phyloP scores from a whole-genome alignment of 2,888 invertebrate genomes.

The Caenorhabditis sp. region DNA sequence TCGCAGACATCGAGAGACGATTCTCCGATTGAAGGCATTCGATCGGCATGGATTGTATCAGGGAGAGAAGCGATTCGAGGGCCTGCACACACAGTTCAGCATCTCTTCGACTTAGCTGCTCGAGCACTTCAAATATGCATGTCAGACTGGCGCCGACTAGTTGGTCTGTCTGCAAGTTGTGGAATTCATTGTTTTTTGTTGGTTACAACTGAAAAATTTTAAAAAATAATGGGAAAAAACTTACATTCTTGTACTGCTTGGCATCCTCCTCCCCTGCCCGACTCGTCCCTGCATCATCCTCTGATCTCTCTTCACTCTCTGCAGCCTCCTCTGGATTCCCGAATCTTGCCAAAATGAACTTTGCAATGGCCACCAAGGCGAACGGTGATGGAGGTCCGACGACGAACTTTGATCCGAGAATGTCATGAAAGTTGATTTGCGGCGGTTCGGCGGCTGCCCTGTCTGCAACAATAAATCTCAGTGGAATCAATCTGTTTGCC shows the following conservation, averaged over 20 bases:
- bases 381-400: slow-evolving; percentile 76
- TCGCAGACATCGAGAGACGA: slow-evolving; percentile 88
- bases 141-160: slow-evolving; percentile 85
- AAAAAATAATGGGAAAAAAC: too few relatives aligned
- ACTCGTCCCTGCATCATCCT: slow-evolving; percentile 46
- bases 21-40: slow-evolving; percentile 92
- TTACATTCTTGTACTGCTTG: slow-evolving; percentile 49
- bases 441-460: slow-evolving; percentile 22
- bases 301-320: slow-evolving; percentile 24
- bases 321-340: slow-evolving; percentile 41
- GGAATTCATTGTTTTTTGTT: background rate
- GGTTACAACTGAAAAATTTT: background rate
- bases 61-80: slow-evolving; percentile 89
- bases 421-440: slow-evolving; percentile 55
- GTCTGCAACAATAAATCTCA: slow-evolving; percentile 30
- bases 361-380: slow-evolving; percentile 74
- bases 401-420: slow-evolving; percentile 64
- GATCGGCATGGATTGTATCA: slow-evolving; percentile 88
- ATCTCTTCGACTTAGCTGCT: slow-evolving; percentile 91
- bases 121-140: slow-evolving; percentile 93
- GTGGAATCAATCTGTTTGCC: background rate
- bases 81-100: slow-evolving; percentile 92
- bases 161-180: slow-evolving; percentile 65
- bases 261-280: slow-evolving; percentile 31
- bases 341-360: slow-evolving; percentile 72